Evolutionary conservation across 2,888 invertebrate species (phyloP), one percentile per base, ranked within the genome.

Genomic region (Amiota communis): DNA sequence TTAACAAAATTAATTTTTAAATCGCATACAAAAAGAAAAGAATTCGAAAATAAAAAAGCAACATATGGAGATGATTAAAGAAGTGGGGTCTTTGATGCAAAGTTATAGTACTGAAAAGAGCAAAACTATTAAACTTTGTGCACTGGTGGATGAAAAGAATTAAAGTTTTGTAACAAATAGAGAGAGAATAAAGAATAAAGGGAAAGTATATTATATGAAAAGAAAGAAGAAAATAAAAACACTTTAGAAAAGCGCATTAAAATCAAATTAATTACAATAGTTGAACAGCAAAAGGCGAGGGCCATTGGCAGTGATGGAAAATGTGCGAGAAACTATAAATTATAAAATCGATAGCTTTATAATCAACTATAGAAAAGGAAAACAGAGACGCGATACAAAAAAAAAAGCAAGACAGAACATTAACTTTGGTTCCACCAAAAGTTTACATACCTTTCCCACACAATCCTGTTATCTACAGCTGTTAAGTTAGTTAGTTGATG

Each of bases 1-100:
- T 86, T 86, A 86, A 86, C 84, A 79, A 87, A 87, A 86, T 86
- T 86, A 86, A 86, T 86, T 85, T 86, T 86, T 80, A 84, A 86
- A 85, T 85, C 85, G 85, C 76, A 81, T n/a, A 63, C 12, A 48
- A 68, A 23, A 46, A 17, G 10, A 49, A 67, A 67, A 51, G 36
- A 6, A 36, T 36, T 36, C 3, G 12, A 49, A 67, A 65, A 48
- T 49, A 65, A 48, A 8, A 65, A 65, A 65, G 17, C 15, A 57
- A 57, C 10, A 57, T 15, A 57, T 15, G 49, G 20, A 63, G 12
- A n/a, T 48, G 70, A 15, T 46, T 46, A 20, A 17, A 10, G 59
- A 59, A 20, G 13, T 13, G 20, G 48, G 9, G 70, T 15, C 17
- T 15, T 48, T 15, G n/a, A 36, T 8, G 17, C 46, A 56, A 71